Evolutionary conservation across 2,797 vertebrate genomes (phyloP).

Genomic region (Sebastes itinus): DNA sequence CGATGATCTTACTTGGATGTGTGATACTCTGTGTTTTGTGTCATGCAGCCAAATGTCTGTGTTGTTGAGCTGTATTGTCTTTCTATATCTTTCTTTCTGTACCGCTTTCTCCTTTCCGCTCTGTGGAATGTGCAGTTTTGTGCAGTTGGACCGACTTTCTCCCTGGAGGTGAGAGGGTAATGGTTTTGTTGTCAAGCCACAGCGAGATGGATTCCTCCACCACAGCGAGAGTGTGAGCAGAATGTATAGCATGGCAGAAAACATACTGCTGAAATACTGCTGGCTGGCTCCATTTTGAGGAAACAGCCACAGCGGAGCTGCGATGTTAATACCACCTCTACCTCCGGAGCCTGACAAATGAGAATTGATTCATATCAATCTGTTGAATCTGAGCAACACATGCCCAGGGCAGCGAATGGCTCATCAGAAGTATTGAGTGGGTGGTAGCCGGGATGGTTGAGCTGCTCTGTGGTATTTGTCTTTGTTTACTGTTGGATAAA

Average conservation of each 20-base stretch:
- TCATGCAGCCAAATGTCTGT: background rate
- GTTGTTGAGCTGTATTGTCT: constrained; percentile 26
- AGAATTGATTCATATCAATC: constrained; percentile 72
- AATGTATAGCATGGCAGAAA: constrained; percentile 61
- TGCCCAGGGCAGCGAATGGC: constrained; percentile 54
- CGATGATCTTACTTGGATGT: constrained; percentile 23
- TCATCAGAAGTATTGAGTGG: constrained; percentile 71
- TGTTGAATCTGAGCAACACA: constrained; percentile 74
- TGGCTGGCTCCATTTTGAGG: constrained; percentile 50
- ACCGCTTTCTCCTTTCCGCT: constrained; percentile 36
- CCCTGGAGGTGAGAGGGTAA: constrained; percentile 76
- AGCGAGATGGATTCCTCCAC: constrained; percentile 72
- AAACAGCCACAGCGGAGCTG: constrained; percentile 41
- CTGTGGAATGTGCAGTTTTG: constrained; percentile 63
- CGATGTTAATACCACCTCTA: constrained; percentile 58
- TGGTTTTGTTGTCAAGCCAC: constrained; percentile 73
- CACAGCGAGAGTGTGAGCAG: constrained; percentile 62
- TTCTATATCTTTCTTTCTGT: constrained; percentile 34
- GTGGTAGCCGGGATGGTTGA: constrained; percentile 62
- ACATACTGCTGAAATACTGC: constrained; percentile 40
- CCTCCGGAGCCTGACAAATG: constrained; percentile 60
- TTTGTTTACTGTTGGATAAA: constrained; percentile 77
- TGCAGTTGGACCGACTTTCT: constrained; percentile 59
- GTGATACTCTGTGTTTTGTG: constrained; percentile 4
- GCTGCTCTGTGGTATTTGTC: constrained; percentile 72